Evolutionary conservation across 2,888 invertebrate species (phyloP), one percentile per base, ranked within the genome.

Genomic region (Drosophila seclusa): DNA sequence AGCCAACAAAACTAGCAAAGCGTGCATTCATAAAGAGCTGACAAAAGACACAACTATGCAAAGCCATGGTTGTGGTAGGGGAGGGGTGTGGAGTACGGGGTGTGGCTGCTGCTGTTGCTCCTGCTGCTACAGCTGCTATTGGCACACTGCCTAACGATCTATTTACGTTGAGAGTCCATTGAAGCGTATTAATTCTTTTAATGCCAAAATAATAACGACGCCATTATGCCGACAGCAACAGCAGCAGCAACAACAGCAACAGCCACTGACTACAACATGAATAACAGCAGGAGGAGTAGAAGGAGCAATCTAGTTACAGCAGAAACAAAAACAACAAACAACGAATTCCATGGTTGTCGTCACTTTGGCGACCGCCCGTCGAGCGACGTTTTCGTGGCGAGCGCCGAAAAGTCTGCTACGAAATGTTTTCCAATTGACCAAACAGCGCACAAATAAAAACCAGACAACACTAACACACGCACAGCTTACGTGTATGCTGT

Each of bases 391-490:
- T 72, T 50, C 49, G 61, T 48, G 71, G 71, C 73, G 55, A 88
- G 77, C 90, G 89, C 77, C 87, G 54, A 78, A 88, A 88, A 90
- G 87, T 87, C 87, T 87, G 87, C 87, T 82, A 71, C 83, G 82
- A 83, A 87, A 88, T 87, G 89, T 86, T 87, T 90, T 90, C 87
- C 87, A 90, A 90, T 90, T 87, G 87, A 87, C 87, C 90, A 88
- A 90, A 81, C 87, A 90, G 74, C 86, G 73, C 82, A 75, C 75
- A 90, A 89, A 86, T 87, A 85, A 89, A 87, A 75, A 63, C 60
- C 84, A 81, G 70, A 82, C 77, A 85, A 53, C 67, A 65, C 57
- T 40, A 45, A 55, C 72, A 68, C 38, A 57, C 49, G 59, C 57
- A 54, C 64, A 72, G 34, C 18, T 8, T n/a, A 55, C 58, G 67